Evolutionary conservation across 2,113 vertebrate species (phyloP).

Genomic region (Strigops habroptila): DNA sequence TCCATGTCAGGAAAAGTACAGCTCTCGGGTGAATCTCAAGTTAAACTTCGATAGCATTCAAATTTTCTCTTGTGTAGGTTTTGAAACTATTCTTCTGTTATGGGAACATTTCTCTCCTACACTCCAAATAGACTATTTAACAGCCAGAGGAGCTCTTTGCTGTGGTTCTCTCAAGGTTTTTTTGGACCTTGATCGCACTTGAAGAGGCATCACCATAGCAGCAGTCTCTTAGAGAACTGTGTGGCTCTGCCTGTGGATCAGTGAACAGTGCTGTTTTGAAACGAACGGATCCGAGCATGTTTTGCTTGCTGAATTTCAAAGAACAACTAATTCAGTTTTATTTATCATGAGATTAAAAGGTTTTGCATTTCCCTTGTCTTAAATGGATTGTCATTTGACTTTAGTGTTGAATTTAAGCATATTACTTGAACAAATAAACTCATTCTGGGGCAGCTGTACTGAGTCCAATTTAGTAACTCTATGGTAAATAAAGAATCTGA

Average conservation of each 20-base stretch:
- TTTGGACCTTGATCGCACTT: not conserved
- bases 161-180: fast-evolving
- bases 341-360: not conserved
- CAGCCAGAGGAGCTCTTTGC: not conserved
- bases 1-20: not conserved
- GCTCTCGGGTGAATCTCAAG: fast-evolving
- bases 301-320: not conserved
- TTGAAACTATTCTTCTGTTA: not conserved
- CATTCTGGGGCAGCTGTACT: not conserved
- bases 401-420: not conserved
- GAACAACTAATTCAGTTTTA: not conserved
- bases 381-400: not conserved
- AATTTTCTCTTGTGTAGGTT: not conserved
- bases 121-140: not conserved
- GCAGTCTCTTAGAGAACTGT: not conserved
- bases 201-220: not conserved
- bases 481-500: not conserved
- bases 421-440: not conserved
- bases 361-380: not conserved
- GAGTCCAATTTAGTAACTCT: not conserved
- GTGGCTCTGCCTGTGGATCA: not conserved
- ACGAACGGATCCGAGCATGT: not conserved
- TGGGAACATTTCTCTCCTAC: not conserved
- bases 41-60: not conserved
- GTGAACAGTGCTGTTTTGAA: not conserved